Evolutionary conservation across 2,113 vertebrate species (phyloP), one percentile per base, ranked within the genome.

Genomic region (Malaclemys terrapin): DNA sequence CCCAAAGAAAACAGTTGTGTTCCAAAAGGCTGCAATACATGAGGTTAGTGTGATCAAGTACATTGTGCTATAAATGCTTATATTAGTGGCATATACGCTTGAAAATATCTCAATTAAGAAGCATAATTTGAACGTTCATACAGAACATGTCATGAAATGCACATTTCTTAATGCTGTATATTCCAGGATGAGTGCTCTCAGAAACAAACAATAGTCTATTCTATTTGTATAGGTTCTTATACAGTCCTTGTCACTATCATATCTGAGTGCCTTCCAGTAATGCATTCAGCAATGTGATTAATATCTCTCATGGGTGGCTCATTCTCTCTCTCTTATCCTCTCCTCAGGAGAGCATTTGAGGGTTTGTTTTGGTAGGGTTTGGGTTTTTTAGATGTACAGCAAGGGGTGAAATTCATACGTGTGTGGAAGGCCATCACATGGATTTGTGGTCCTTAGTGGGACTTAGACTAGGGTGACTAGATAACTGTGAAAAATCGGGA

Each of bases 211-310:
- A 95, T 78, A 59, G 25, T 2, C 52, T 25, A n/a, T 93, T 94
- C 92, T 96, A 53, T 82, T 94, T 80, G 1, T 25, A 25, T 2
- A 13, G 93, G 62, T 72, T 84, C 91, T 53, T 62, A 6, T 75
- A 69, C 88, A 90, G 82, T 79, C 85, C 92, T 80, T 0, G 5
- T 72, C n/a, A 72, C n/a, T 72, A n/a, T 72, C 65, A 91, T 0
- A 82, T 35, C 90, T 90, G 0, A 90, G 93, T 3, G 87, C 96
- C 94, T 97, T 95, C 85, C 95, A 93, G 94, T 93, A 95, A 96
- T 8, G 89, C 96, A 91, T 95, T 97, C 97, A 97, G 93, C 1
- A 93, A 42, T 89, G 96, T 75, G 85, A 97, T 97, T 97, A 96
- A 92, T 95, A 78, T 86, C 96, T 82, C 80, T 95, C 97, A 97